These are phyloP conservation scores for Daubentonia madagascariensis DNA, from an alignment of 2,113 vertebrate species.

Conservation along the genomic window DNA sequence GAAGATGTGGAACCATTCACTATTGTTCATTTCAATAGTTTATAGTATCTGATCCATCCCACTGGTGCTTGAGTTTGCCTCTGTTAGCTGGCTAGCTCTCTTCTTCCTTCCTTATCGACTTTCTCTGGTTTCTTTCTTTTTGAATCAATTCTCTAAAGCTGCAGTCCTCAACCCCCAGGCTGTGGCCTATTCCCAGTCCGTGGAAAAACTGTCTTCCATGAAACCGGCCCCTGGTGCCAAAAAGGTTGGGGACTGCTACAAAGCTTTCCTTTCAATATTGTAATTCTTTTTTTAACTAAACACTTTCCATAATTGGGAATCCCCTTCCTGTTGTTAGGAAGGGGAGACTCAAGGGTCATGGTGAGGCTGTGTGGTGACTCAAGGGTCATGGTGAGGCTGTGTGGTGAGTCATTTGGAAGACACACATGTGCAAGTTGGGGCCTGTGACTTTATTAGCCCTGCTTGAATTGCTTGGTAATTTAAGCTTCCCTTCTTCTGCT, in stretches of 20 bases:
- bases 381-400: neutral
- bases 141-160: neutral
- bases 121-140: neutral
- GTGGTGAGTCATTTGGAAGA: neutral
- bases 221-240: too few relatives aligned
- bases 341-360: neutral
- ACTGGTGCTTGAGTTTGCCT: neutral
- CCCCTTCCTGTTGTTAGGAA: neutral
- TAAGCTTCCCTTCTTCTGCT: neutral
- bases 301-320: neutral
- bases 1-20: neutral
- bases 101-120: neutral
- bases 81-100: neutral
- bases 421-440: neutral
- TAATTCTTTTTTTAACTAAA: neutral
- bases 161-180: too few relatives aligned
- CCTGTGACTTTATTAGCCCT: neutral
- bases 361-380: rapidly evolving
- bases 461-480: neutral
- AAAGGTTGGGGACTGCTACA: too few relatives aligned
- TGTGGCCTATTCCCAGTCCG: too few relatives aligned
- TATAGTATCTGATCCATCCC: neutral
- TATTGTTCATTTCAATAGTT: neutral
- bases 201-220: too few relatives aligned
- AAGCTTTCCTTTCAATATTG: neutral